Evolutionary conservation across 2,797 vertebrate species (phyloP).

Genomic region (Austrolebias charrua): DNA sequence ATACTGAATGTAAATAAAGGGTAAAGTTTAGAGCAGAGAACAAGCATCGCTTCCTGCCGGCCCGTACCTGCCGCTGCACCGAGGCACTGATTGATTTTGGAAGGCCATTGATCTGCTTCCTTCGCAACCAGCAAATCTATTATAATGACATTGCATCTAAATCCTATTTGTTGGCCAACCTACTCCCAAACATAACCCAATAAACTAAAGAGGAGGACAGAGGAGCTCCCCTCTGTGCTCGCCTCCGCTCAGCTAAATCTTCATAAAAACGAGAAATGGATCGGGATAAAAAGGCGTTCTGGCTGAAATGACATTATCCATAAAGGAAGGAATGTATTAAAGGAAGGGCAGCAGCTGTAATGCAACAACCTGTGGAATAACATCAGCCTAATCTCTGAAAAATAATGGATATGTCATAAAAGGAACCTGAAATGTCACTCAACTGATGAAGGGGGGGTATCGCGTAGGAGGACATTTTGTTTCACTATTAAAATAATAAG

Average conservation of each 20-base stretch:
- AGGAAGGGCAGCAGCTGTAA: conserved; percentile 45
- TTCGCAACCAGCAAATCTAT: conserved; percentile 67
- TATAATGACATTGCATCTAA: conserved; percentile 74
- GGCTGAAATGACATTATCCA: conserved; percentile 67
- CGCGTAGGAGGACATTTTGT: conserved; percentile 13
- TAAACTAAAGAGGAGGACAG: conserved; percentile 64
- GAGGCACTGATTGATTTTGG: conserved; percentile 68
- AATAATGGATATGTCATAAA: conserved; percentile 31
- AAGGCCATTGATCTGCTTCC: conserved; percentile 66
- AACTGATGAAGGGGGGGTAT: conserved; percentile 12
- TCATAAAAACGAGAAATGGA: conserved; percentile 66
- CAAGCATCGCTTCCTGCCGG: conserved; percentile 31
- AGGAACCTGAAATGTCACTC: conserved; percentile 21
- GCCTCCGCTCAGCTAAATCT: conserved; percentile 53
- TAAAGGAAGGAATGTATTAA: conserved; percentile 59
- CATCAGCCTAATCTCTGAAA: conserved; percentile 24
- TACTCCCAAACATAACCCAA: conserved; percentile 72
- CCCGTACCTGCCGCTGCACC: conserved; percentile 38
- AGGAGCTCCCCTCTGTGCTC: conserved; percentile 23
- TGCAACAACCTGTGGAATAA: conserved; percentile 61
- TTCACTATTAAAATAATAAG: conserved; percentile 6
- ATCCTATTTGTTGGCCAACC: conserved; percentile 72
- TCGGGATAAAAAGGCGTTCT: conserved; percentile 64
- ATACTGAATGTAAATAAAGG: not conserved
- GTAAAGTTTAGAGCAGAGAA: conserved; percentile 12